Conservation (phyloP, 1,140 invertebrate genomes). For the Neotoxoptera formosana region DNA sequence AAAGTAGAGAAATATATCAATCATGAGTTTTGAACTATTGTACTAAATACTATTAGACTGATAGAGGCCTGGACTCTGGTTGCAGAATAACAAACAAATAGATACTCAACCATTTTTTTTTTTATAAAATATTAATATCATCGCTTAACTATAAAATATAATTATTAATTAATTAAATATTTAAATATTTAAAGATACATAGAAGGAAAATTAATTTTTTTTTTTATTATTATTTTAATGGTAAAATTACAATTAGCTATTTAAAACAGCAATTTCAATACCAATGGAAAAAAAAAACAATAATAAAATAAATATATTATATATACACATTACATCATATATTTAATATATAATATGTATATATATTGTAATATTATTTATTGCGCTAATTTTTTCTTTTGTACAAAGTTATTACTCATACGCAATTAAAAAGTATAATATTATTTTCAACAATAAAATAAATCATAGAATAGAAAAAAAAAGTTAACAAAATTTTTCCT, state of each 20-base stretch:
- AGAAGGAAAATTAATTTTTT: not conserved
- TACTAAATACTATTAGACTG: not conserved
- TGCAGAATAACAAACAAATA: not conserved
- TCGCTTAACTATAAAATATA: not conserved
- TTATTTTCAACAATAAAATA: constrained; percentile 58
- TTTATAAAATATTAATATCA: not conserved
- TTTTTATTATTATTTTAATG: constrained; percentile 30
- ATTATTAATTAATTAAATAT: not conserved
- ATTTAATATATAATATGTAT: constrained; percentile 18
- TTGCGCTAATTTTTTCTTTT: constrained; percentile 57
- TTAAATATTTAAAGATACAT: not conserved
- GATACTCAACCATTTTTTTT: not conserved
- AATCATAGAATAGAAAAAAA: constrained; percentile 57
- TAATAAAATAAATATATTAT: constrained; percentile 45
- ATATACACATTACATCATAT: constrained; percentile 34
- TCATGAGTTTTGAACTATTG: not conserved
- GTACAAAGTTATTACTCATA: constrained; percentile 57
- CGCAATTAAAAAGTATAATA: constrained; percentile 56
- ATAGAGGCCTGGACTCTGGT: not conserved
- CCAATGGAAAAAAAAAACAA: constrained; percentile 30
- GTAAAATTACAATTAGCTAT: constrained; percentile 39
- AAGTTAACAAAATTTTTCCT: constrained; percentile 55
- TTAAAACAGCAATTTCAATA: constrained; percentile 36
- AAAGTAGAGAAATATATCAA: not conserved
- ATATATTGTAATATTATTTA: constrained; percentile 55